Conservation (phyloP, 2,888 invertebrate genomes). For the Nyleta sp. region DNA sequence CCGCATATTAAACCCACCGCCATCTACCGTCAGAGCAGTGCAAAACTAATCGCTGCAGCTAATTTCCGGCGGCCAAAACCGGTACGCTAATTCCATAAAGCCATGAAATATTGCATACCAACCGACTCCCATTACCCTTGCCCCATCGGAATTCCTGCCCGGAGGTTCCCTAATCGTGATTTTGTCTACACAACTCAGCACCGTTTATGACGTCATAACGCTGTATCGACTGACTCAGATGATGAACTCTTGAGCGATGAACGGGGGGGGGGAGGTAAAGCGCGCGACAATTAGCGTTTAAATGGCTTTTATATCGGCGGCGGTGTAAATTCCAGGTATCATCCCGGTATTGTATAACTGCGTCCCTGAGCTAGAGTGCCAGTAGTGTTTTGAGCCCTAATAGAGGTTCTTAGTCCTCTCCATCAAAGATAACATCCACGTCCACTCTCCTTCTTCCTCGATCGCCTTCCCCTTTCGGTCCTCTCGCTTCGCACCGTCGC, state of each 20-base stretch:
- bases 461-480: constrained; percentile 37
- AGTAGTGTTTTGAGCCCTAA: constrained; percentile 75
- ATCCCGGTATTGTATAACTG: constrained; percentile 66
- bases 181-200: constrained; percentile 53
- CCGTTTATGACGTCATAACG: constrained; percentile 59
- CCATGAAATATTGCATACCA: constrained; percentile 53
- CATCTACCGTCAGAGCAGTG: constrained; percentile 8
- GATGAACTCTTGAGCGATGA: no score
- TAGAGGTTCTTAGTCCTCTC: constrained; percentile 75
- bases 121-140: constrained; percentile 28
- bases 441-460: constrained; percentile 63
- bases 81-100: constrained; percentile 40
- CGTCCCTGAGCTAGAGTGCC: constrained; percentile 73
- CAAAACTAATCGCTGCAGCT: constrained; percentile 33
- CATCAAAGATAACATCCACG: constrained; percentile 76
- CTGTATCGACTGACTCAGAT: constrained; percentile 31
- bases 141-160: constrained; percentile 36
- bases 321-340: constrained; percentile 54
- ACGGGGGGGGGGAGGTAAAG: constrained; percentile 25
- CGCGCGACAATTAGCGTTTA: constrained; percentile 51
- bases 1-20: background rate
- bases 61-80: constrained; percentile 41
- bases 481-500: constrained; percentile 27
- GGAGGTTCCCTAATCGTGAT: constrained; percentile 50
- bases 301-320: constrained; percentile 45